Conservation (phyloP, 2,888 invertebrate genomes). For the Chymomyza fuscimana region DNA sequence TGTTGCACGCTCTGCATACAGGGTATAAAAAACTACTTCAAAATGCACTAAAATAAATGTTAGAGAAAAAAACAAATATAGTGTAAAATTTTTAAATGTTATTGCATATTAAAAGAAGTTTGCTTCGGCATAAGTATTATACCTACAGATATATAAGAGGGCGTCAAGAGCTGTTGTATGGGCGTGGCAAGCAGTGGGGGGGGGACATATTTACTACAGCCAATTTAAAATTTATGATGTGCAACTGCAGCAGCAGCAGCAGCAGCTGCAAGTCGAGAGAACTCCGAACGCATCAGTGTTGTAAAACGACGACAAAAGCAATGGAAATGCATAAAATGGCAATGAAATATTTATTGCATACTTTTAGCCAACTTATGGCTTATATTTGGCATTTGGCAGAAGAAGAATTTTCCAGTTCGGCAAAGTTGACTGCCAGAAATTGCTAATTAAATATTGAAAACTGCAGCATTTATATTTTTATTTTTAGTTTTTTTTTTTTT, state of each 20-base stretch:
- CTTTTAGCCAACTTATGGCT: constrained; percentile 54
- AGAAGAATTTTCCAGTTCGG: neutral
- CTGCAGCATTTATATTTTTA: constrained; percentile 10
- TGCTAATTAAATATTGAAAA: constrained; percentile 63
- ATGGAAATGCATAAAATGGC: constrained; percentile 26
- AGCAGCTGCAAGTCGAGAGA: neutral
- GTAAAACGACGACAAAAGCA: constrained; percentile 3
- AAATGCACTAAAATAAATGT: no score
- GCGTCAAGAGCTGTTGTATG: neutral
- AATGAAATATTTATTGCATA: constrained; percentile 67
- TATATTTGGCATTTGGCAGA: constrained; percentile 21
- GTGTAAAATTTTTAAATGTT: constrained; percentile 21
- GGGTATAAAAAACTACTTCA: no score
- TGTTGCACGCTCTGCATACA: no score
- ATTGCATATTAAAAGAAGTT: constrained; percentile 29
- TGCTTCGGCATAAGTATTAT: constrained; percentile 17
- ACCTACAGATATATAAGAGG: no score
- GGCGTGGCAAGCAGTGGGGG: neutral
- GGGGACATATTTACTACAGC: constrained; percentile 31
- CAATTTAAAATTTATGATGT: constrained; percentile 69
- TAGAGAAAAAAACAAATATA: no score
- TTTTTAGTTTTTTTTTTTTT: no score
- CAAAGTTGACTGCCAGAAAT: constrained; percentile 28
- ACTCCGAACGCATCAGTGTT: no score
- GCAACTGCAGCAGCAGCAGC: constrained; percentile 19